Evolutionary conservation across 1,140 invertebrate species (phyloP), one percentile per base, ranked within the genome.

Genomic region (Diplogasteroides magnus): DNA sequence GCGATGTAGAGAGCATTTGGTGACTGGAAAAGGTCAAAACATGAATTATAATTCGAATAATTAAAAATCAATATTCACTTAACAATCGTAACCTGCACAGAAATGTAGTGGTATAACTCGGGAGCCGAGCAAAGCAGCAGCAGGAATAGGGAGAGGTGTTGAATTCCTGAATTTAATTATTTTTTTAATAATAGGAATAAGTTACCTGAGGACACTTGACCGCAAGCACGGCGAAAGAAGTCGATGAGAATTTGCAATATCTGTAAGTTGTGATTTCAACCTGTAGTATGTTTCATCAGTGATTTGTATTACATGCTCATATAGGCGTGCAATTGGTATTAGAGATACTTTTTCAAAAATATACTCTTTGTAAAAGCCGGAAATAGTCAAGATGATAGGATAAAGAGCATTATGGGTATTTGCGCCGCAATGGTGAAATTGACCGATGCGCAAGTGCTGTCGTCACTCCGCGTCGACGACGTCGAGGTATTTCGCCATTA

Each of bases 91-190:
- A 48, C 37, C 37, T 48, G 37, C 6, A 11, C 19, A 6, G 6
- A 58, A 15, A 67, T 58, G 37, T 64, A 48, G 37, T 72, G 65
- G 48, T 72, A 72, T 23, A 67, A 67, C 28, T 72, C 70, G 13
- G 70, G 66, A n/a, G 48, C 48, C 1, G 64, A 60, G 37, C 64
- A 64, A 19, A 72, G 0, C 1, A 37, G 14, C n/a, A 72, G 67
- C 13, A 72, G 31, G 2, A 72, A 25, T 1, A 60, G 58, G 1
- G 70, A 62, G 27, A 67, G 29, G 31, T 72, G 70, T 48, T 72
- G 70, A 61, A 72, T 67, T 61, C 70, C 70, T 3, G 70, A 72
- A 14, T n/a, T n/a, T n/a, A n/a, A n/a, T n/a, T n/a, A n/a, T n/a
- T n/a, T n/a, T n/a, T n/a, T n/a, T n/a, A n/a, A n/a, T n/a, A n/a